Percentiles rank a stretch among this genome's conserved stretches.
Conservation (phyloP, 2,113 vertebrate species). For the Hydrochoerus hydrochaeris region DNA sequence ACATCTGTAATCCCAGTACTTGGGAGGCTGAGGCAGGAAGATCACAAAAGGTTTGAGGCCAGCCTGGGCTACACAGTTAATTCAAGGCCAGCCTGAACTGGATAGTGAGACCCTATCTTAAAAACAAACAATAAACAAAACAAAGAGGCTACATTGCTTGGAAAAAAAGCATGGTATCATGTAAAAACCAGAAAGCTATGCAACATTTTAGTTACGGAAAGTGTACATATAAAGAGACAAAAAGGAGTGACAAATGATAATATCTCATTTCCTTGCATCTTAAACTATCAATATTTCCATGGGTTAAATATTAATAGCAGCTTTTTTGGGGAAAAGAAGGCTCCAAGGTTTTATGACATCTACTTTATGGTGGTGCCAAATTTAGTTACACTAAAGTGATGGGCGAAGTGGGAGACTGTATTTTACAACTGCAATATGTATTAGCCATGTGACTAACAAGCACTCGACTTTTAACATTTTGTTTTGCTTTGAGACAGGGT, state of each 20-base stretch:
- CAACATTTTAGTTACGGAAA: background rate
- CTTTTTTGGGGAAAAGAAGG: background rate
- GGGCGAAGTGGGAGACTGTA: background rate
- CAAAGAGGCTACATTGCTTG: background rate
- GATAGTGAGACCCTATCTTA: background rate
- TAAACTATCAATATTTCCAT: background rate
- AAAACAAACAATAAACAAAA: background rate
- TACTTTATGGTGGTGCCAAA: background rate
- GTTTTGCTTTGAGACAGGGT: background rate
- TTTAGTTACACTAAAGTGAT: conserved; percentile 1
- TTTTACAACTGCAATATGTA: background rate
- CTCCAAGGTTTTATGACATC: conserved; percentile 12
- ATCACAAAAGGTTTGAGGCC: background rate
- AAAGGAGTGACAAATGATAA: background rate
- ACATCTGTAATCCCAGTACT: background rate
- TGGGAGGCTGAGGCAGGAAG: background rate
- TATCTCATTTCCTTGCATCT: background rate
- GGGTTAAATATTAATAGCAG: background rate
- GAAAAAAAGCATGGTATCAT: background rate
- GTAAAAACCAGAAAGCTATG: background rate
- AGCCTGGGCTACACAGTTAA: background rate
- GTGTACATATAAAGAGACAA: background rate
- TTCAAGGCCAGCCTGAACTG: background rate
- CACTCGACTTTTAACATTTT: background rate
- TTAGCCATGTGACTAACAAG: background rate